Percentiles rank a stretch among this genome's conserved stretches.
Evolutionary conservation across 2,888 invertebrate species (phyloP).

Genomic region (Drepana falcataria): DNA sequence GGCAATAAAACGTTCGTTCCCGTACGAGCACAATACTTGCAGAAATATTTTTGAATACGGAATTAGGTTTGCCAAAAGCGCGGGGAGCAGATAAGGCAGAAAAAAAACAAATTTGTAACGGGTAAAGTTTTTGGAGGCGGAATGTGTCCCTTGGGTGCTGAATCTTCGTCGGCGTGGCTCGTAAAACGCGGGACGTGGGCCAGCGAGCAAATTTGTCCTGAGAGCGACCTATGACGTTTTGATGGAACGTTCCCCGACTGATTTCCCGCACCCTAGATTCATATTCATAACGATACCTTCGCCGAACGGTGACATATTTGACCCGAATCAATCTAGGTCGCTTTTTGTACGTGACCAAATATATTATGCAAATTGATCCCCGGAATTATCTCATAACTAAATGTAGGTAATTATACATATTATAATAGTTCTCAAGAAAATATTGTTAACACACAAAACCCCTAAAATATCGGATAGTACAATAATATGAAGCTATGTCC

Average conservation of each 20-base stretch:
- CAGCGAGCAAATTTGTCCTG: conserved; percentile 77
- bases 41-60: conserved; percentile 79
- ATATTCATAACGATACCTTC: conserved; percentile 73
- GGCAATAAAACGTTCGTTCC: conserved; percentile 73
- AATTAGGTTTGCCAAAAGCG: conserved; percentile 78
- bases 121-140: conserved; percentile 79
- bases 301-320: conserved; percentile 51
- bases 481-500: conserved; percentile 47
- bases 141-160: conserved; percentile 78
- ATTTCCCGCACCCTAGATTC: conserved; percentile 71
- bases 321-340: conserved; percentile 43
- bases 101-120: conserved; percentile 80
- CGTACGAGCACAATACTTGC: conserved; percentile 77
- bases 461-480: conserved; percentile 26
- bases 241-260: conserved; percentile 74
- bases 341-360: conserved; percentile 37
- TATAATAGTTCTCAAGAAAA: no score
- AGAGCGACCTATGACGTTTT: conserved; percentile 78
- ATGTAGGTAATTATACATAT: conserved; percentile 2
- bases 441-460: conserved; percentile 46
- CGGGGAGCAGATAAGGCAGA: conserved; percentile 76
- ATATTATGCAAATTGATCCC: conserved; percentile 28
- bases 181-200: conserved; percentile 78
- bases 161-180: conserved; percentile 76
- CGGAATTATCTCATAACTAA: conserved; percentile 27